Evolutionary conservation across 1,140 invertebrate species (phyloP).

Genomic region (Harpegnathos saltator): DNA sequence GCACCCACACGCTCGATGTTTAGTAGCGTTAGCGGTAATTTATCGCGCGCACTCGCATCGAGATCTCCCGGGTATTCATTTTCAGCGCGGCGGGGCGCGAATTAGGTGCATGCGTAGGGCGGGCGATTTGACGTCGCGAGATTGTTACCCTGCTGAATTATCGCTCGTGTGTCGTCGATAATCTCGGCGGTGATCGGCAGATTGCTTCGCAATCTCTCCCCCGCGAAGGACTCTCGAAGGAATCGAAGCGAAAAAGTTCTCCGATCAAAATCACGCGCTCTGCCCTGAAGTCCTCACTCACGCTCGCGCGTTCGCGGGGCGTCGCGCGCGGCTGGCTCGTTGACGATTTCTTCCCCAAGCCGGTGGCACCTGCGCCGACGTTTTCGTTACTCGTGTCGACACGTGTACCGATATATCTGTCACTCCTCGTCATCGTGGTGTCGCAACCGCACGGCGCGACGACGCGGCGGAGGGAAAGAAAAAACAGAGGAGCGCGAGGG

Average conservation of each 20-base stretch:
- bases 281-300: no score
- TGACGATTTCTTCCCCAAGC: not conserved
- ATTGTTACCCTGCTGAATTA: not conserved
- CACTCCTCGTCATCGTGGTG: conserved; percentile 9
- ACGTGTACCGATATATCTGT: conserved; percentile 11
- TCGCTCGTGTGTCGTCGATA: no score
- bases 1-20: not conserved
- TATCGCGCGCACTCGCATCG: not conserved
- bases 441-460: conserved; percentile 6
- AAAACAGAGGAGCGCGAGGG: conserved; percentile 13
- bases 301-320: no score
- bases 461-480: conserved; percentile 8
- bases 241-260: no score
- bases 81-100: not conserved
- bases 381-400: conserved; percentile 33
- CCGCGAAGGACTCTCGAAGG: no score
- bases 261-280: no score
- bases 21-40: not conserved
- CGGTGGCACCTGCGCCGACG: not conserved
- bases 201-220: no score
- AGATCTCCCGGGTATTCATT: not conserved
- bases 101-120: not conserved
- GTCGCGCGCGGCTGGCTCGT: not conserved
- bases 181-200: no score
- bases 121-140: not conserved